phyloP scores from a whole-genome alignment of 1,140 invertebrate species.

The Micrasema longulum region DNA sequence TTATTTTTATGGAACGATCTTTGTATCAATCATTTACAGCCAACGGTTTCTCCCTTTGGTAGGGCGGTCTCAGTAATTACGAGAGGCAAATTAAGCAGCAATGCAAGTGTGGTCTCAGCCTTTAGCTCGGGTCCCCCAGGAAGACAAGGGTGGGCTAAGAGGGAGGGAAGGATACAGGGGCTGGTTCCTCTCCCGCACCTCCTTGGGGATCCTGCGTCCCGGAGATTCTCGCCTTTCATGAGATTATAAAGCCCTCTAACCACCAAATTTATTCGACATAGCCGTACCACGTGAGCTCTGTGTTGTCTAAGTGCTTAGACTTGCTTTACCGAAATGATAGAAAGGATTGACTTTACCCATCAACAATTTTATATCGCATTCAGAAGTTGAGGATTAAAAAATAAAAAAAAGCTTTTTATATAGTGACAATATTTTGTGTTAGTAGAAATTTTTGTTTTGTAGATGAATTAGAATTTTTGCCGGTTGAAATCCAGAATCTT shows the following conservation, averaged over 20 bases:
- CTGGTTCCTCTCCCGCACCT: background rate
- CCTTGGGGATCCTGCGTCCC: slow-evolving; percentile 15
- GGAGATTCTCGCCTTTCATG: slow-evolving; percentile 31
- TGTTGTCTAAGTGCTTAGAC: slow-evolving; percentile 9
- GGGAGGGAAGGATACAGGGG: slow-evolving; percentile 9
- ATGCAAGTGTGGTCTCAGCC: slow-evolving; percentile 56
- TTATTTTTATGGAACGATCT: slow-evolving; percentile 2
- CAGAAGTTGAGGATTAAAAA: too few species aligned
- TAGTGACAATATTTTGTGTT: too few species aligned
- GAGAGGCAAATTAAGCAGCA: slow-evolving; percentile 71
- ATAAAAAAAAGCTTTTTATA: too few species aligned
- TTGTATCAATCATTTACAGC: slow-evolving; percentile 22
- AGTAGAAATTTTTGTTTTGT: too few species aligned
- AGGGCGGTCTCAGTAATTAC: slow-evolving; percentile 64
- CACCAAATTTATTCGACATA: slow-evolving; percentile 27
- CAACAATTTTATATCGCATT: too few species aligned
- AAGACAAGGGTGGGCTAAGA: slow-evolving; percentile 19
- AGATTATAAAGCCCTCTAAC: slow-evolving; percentile 43
- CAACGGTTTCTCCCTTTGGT: slow-evolving; percentile 18
- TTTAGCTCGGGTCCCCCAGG: background rate
- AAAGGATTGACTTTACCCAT: too few species aligned
- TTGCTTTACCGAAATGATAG: too few species aligned
- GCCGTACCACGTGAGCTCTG: slow-evolving; percentile 20
- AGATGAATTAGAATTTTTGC: too few species aligned
- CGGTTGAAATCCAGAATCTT: too few species aligned